phyloP scores from a whole-genome alignment of 2,797 vertebrate genomes.

The Rhinella marina region DNA sequence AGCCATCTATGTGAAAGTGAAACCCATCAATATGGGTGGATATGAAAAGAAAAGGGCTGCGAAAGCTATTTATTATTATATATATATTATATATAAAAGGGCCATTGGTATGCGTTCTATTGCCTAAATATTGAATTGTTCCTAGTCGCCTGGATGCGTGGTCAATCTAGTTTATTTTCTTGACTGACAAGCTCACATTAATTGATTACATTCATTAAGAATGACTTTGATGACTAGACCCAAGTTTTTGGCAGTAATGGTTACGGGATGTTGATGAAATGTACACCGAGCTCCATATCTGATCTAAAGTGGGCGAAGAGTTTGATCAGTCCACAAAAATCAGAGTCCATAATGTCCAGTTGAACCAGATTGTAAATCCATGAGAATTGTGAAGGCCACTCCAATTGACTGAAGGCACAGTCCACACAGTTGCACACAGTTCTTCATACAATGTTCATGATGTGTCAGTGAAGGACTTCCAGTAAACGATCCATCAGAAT shows the following conservation, averaged over 20 bases:
- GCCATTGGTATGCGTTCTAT: neutral
- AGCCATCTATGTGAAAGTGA: neutral
- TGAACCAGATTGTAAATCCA: constrained; percentile 30
- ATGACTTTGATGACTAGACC: constrained; percentile 38
- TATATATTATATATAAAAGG: too few relatives aligned
- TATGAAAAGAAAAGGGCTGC: neutral
- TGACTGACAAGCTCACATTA: neutral
- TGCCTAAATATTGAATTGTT: neutral
- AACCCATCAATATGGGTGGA: neutral
- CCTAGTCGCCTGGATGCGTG: neutral
- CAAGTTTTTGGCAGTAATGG: constrained; percentile 40
- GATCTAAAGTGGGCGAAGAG: neutral
- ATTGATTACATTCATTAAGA: neutral
- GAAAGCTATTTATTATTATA: too few relatives aligned
- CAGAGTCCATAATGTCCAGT: neutral
- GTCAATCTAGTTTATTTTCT: neutral
- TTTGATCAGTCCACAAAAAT: constrained; percentile 21
- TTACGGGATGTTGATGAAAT: constrained; percentile 19
- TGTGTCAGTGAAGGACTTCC: neutral
- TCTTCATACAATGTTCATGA: neutral
- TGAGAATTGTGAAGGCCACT: constrained; percentile 20
- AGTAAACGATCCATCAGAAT: constrained; percentile 5
- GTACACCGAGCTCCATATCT: neutral
- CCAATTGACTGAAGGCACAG: constrained; percentile 24
- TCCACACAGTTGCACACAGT: constrained; percentile 17